Evolutionary conservation across 2,113 vertebrate species (phyloP).

Genomic region (Butorides virescens): DNA sequence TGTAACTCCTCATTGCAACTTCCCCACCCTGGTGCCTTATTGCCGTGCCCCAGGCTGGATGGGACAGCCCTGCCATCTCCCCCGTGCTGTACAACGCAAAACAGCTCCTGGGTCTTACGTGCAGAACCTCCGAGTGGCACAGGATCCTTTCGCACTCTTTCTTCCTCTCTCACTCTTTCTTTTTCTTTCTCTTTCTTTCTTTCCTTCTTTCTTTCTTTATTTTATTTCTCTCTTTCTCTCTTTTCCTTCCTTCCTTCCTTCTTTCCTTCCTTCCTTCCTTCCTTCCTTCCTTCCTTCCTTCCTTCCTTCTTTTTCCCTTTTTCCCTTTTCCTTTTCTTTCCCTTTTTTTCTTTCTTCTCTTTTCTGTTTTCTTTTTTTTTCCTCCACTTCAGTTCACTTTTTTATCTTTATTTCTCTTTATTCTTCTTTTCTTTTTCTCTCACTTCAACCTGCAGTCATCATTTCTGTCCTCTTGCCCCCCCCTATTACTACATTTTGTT

Average conservation of each 20-base stretch:
- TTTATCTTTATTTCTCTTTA: neutral
- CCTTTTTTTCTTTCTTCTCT: too few relatives aligned
- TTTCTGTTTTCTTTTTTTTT: too few relatives aligned
- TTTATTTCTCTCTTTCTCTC: too few relatives aligned
- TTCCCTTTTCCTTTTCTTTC: too few relatives aligned
- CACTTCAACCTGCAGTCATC: neutral
- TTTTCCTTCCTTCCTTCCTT: too few relatives aligned
- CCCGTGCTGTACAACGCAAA: neutral
- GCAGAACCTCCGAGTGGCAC: neutral
- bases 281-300: too few relatives aligned
- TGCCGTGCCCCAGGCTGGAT: neutral
- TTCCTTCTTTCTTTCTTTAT: rapidly evolving
- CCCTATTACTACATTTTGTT: neutral
- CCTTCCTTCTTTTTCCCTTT: rapidly evolving
- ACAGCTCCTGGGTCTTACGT: neutral
- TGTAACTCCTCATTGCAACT: neutral
- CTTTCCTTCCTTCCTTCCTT: too few relatives aligned
- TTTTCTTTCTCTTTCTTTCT: rapidly evolving
- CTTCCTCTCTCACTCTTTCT: rapidly evolving
- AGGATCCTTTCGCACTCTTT: neutral
- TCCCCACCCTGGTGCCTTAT: neutral
- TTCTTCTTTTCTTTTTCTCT: neutral
- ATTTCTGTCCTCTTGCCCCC: neutral
- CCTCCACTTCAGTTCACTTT: too few relatives aligned
- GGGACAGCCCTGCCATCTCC: neutral